phyloP scores from a whole-genome alignment of 2,797 vertebrate species.

The Sebastes kiyomatsui region DNA sequence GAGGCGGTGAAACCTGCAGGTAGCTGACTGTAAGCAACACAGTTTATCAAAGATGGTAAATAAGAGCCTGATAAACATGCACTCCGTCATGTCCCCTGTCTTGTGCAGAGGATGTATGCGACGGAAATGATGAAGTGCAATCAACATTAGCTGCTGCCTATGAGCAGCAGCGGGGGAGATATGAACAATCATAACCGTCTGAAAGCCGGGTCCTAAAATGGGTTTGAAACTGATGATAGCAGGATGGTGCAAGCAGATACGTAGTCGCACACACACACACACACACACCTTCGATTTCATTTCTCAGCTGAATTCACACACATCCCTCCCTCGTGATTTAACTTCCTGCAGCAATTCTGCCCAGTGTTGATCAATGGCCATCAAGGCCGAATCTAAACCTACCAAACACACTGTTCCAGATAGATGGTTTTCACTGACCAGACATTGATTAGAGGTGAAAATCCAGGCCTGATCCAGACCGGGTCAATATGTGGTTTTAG shows the following conservation, averaged over 20 bases:
- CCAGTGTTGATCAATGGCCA: constrained; percentile 38
- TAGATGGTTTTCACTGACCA: constrained; percentile 37
- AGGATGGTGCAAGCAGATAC: neutral
- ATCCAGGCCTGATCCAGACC: constrained; percentile 52
- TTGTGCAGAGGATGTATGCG: constrained; percentile 30
- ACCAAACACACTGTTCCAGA: constrained; percentile 37
- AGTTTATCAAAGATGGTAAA: constrained; percentile 69
- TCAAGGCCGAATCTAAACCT: constrained; percentile 23
- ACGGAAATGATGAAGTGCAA: constrained; percentile 33
- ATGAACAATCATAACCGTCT: constrained; percentile 21
- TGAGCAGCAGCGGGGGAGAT: constrained; percentile 8
- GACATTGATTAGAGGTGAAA: constrained; percentile 51
- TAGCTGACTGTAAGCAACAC: constrained; percentile 42
- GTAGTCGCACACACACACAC: neutral
- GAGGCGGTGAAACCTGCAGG: constrained; percentile 57
- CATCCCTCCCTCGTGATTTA: constrained; percentile 14
- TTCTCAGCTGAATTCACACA: constrained; percentile 26
- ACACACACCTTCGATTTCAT: neutral
- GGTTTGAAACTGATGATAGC: constrained; percentile 15
- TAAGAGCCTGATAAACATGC: constrained; percentile 67
- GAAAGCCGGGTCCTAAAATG: neutral
- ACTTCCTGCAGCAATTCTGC: constrained; percentile 19
- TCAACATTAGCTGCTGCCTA: constrained; percentile 25
- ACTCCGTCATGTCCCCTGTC: constrained; percentile 34
- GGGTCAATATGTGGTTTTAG: constrained; percentile 56